Percentiles rank a stretch among this genome's conserved stretches.
Conservation (phyloP, 1,140 invertebrate genomes). For the Antheraea mylitta region DNA sequence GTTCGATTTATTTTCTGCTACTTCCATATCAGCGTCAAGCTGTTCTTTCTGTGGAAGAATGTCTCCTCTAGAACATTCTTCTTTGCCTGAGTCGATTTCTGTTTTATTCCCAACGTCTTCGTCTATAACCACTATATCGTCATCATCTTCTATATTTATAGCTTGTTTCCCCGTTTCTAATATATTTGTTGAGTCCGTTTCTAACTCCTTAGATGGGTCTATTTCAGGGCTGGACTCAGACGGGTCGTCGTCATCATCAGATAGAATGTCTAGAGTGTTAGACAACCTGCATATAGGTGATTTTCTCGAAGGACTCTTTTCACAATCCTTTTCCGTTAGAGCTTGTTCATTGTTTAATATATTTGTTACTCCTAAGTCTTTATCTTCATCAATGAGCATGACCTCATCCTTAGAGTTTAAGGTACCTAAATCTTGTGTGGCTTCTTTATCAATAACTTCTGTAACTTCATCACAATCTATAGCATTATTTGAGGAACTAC, state of each 20-base stretch:
- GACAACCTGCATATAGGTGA: slow-evolving; percentile 46
- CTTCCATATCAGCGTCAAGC: slow-evolving; percentile 15
- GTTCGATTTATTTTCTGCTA: slow-evolving; percentile 15
- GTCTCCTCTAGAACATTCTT: slow-evolving; percentile 8
- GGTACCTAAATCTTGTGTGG: slow-evolving; percentile 5
- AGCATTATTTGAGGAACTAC: slow-evolving; percentile 6
- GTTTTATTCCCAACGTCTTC: slow-evolving; percentile 32
- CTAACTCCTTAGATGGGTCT: background rate
- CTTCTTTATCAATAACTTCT: background rate
- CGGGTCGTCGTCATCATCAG: slow-evolving; percentile 47
- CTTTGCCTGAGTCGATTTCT: slow-evolving; percentile 23
- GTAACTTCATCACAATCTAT: slow-evolving; percentile 7
- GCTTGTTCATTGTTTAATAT: slow-evolving; percentile 14
- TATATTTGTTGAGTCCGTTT: background rate
- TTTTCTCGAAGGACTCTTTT: slow-evolving; percentile 18
- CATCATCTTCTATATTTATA: slow-evolving; percentile 57
- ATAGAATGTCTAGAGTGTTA: slow-evolving; percentile 64
- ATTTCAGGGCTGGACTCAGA: slow-evolving; percentile 9
- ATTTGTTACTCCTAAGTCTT: slow-evolving; percentile 11
- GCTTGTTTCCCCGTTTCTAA: slow-evolving; percentile 39
- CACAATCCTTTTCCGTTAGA: slow-evolving; percentile 15
- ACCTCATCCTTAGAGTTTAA: slow-evolving; percentile 3
- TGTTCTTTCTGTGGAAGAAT: background rate
- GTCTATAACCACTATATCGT: slow-evolving; percentile 60
- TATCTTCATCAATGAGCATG: slow-evolving; percentile 18